Evolutionary conservation across 2,797 vertebrate genomes (phyloP).

Genomic region (Cichlasoma orientale): DNA sequence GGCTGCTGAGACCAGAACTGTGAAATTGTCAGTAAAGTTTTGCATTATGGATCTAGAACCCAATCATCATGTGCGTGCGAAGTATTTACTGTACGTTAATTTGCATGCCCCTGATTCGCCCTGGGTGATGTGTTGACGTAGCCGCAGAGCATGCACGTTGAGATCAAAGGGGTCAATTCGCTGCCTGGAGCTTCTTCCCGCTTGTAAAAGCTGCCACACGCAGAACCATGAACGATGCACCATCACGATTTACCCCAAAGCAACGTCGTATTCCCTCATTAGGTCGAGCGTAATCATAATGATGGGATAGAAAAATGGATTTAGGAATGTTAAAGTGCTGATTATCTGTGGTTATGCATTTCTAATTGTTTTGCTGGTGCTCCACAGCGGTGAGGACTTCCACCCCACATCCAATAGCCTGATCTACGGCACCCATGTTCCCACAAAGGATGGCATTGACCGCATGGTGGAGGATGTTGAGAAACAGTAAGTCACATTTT

Average conservation of each 20-base stretch:
- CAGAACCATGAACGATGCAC: conserved; percentile 47
- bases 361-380: conserved; percentile 48
- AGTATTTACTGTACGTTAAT: conserved; percentile 46
- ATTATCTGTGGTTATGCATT: conserved; percentile 44
- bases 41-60: conserved; percentile 6
- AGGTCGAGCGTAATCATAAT: conserved; percentile 22
- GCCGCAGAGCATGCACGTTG: background rate
- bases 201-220: conserved; percentile 33
- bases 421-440: conserved; percentile 92
- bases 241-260: conserved; percentile 20
- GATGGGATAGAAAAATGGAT: conserved; percentile 46
- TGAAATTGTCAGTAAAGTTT: conserved; percentile 41
- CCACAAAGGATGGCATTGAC: conserved; percentile 88
- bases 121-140: conserved; percentile 18
- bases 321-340: conserved; percentile 27
- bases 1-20: conserved; percentile 21
- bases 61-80: conserved; percentile 68
- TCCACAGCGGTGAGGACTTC: conserved; percentile 89
- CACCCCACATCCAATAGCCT: conserved; percentile 93
- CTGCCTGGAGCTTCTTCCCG: conserved; percentile 27
- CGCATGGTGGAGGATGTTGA: conserved; percentile 96
- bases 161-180: conserved; percentile 23
- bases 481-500: conserved; percentile 89
- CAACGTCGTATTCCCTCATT: conserved; percentile 7
- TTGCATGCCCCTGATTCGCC: conserved; percentile 13